Evolutionary conservation across 2,113 vertebrate genomes (phyloP), one percentile per base, ranked within the genome.

Genomic region (Pelvicachromis taeniatus): DNA sequence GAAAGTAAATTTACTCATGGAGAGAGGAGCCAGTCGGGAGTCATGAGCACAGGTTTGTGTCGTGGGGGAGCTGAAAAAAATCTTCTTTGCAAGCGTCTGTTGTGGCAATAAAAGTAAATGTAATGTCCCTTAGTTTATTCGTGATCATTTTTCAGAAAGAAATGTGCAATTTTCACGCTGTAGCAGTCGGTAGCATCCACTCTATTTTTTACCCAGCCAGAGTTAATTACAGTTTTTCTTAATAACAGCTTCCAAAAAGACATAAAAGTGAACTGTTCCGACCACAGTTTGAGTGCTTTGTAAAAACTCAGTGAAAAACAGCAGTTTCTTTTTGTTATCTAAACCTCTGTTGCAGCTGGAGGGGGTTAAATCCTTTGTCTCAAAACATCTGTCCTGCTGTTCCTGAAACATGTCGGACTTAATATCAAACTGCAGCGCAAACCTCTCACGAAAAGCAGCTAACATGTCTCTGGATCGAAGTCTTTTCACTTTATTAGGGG

Each of bases 21-120:
- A 95, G 92, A 95, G 94, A 93, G 88, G 93, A 95, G 83, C 85
- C 61, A 93, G 93, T 94, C 90, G 84, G 93, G 95, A 96, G 96
- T 95, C 96, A 97, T 97, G 96, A 97, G 96, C 95, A 88, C 96
- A 97, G 96, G 96, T 97, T 96, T 93, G 96, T 95, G 94, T 95
- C 89, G 70, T 83, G 88, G 58, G 84, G 89, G 59, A 91, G 89
- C 86, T 87, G 85, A 90, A 33, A 78, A 82, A 90, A 31, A 40
- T 16, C 16, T 84, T 14, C 56, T 65, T 23, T 81, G 80, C 68
- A 50, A 70, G 12, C 31, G 5, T 3, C 4, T 77, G 14, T 81
- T 86, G 35, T 80, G 19, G 63, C 38, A 50, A n/a, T 40, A 21
- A 77, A 82, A 21, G 4, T 26, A 35, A 81, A 81, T 5, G 7